Evolutionary conservation across 2,888 invertebrate species (phyloP).

Genomic region (Nebria salina): DNA sequence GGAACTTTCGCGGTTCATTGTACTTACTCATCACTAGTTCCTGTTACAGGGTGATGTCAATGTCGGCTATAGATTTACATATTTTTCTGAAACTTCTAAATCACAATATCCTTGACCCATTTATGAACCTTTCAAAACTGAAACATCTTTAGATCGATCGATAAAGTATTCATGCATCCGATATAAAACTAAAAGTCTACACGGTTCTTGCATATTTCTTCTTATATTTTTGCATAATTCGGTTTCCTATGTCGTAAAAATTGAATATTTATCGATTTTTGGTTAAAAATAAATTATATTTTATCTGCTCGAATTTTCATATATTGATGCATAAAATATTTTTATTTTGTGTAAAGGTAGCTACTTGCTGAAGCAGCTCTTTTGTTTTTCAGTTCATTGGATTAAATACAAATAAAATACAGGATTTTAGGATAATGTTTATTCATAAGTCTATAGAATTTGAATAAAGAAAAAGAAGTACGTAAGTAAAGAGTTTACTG

Average conservation of each 20-base stretch:
- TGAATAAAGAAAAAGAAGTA: too few relatives aligned
- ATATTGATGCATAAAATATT: not conserved
- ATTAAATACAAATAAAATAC: not conserved
- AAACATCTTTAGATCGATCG: not conserved
- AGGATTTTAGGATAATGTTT: not conserved
- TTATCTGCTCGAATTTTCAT: not conserved
- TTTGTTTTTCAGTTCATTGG: not conserved
- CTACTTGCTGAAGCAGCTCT: not conserved
- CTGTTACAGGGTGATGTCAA: constrained; percentile 16
- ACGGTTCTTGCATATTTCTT: not conserved
- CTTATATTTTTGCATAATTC: not conserved
- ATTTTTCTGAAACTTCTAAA: not conserved
- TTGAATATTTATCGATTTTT: not conserved
- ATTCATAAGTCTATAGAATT: not conserved
- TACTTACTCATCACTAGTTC: constrained; percentile 31
- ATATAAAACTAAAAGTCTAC: not conserved
- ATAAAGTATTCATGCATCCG: not conserved
- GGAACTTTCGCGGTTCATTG: constrained; percentile 36
- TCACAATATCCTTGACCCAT: not conserved
- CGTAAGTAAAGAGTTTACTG: too few relatives aligned
- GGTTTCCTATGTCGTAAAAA: not conserved
- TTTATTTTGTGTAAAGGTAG: not conserved
- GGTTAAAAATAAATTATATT: not conserved
- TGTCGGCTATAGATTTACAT: not conserved
- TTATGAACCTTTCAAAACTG: not conserved